A percentile compares a stretch with the other conserved stretches of the same genome.
Evolutionary conservation across 2,888 invertebrate species (phyloP).

Genomic region (Ormyrus nitidulus): DNA sequence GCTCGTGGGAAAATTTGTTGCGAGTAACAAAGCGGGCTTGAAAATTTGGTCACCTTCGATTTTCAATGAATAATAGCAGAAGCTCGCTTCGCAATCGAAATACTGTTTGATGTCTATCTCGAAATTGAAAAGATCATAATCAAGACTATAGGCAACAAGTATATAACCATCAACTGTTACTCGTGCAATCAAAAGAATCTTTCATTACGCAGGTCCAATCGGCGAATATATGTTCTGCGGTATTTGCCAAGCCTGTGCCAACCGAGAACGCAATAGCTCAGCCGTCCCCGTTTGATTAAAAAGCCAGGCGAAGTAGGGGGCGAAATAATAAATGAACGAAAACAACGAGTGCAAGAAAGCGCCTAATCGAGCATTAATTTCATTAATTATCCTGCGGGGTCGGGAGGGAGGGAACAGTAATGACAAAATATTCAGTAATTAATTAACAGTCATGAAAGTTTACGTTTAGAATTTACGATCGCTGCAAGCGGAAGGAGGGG

Average conservation of each 20-base stretch:
- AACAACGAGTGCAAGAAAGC: slow-evolving; percentile 34
- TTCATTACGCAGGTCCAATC: background rate
- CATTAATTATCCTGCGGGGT: slow-evolving; percentile 42
- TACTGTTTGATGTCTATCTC: too few species aligned
- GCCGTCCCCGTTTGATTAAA: slow-evolving; percentile 45
- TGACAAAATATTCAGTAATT: slow-evolving; percentile 55
- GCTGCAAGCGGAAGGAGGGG: background rate
- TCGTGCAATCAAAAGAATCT: slow-evolving; percentile 2
- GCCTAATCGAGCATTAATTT: slow-evolving; percentile 54
- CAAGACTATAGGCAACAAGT: too few species aligned
- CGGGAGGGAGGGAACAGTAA: slow-evolving; percentile 6
- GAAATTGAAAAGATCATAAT: too few species aligned
- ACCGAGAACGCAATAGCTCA: slow-evolving; percentile 18
- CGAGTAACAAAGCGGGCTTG: background rate
- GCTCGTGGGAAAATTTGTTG: background rate
- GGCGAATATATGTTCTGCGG: background rate
- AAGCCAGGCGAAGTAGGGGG: slow-evolving; percentile 11
- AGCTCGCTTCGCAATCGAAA: background rate
- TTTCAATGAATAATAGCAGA: background rate
- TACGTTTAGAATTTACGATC: slow-evolving; percentile 37
- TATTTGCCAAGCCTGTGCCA: too few species aligned
- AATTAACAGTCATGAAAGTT: slow-evolving; percentile 55
- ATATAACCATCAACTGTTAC: background rate
- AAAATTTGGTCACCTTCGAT: background rate
- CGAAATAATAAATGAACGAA: slow-evolving; percentile 45